A percentile compares a stretch with the other conserved stretches of the same genome.
These are phyloP conservation scores for Thumatha senex DNA, from an alignment of 2,888 invertebrate genomes.

Conservation along the genomic window DNA sequence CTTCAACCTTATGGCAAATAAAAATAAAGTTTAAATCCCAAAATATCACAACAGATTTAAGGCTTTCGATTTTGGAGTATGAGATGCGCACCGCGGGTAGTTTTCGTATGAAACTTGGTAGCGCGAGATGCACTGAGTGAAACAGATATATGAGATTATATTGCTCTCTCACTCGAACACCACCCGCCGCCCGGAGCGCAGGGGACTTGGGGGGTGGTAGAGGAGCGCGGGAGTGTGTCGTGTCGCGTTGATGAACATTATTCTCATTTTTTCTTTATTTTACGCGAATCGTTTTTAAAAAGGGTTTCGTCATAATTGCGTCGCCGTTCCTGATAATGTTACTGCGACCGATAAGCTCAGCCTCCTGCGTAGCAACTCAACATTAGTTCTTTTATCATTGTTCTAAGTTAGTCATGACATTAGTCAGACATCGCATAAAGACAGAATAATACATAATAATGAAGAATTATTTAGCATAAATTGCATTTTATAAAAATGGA, in stretches of 20 bases:
- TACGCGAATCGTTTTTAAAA: slow-evolving; percentile 82
- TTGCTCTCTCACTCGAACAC: slow-evolving; percentile 53
- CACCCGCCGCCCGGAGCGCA: slow-evolving; percentile 73
- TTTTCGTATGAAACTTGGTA: slow-evolving; percentile 79
- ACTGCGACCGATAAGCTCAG: slow-evolving; percentile 63
- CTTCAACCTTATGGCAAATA: not conserved
- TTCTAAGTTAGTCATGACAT: not conserved
- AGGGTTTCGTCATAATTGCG: slow-evolving; percentile 83
- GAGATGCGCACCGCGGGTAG: slow-evolving; percentile 78
- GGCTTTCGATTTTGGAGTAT: slow-evolving; percentile 34
- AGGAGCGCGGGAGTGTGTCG: slow-evolving; percentile 60
- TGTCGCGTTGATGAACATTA: slow-evolving; percentile 84
- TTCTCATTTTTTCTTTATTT: slow-evolving; percentile 81
- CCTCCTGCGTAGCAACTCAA: slow-evolving; percentile 34
- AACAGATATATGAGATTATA: slow-evolving; percentile 49
- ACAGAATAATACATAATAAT: slow-evolving; percentile 23
- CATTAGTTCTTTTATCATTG: slow-evolving; percentile 19
- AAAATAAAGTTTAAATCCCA: slow-evolving; percentile 23
- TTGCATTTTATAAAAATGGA: slow-evolving; percentile 14
- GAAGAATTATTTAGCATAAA: slow-evolving; percentile 27
- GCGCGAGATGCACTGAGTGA: slow-evolving; percentile 74
- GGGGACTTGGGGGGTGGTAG: slow-evolving; percentile 45
- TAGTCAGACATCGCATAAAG: slow-evolving; percentile 10
- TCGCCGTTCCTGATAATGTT: slow-evolving; percentile 74
- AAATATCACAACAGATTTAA: slow-evolving; percentile 24